Conservation (phyloP, 2,113 vertebrate genomes). For the Ptychochromis oligacanthus region DNA sequence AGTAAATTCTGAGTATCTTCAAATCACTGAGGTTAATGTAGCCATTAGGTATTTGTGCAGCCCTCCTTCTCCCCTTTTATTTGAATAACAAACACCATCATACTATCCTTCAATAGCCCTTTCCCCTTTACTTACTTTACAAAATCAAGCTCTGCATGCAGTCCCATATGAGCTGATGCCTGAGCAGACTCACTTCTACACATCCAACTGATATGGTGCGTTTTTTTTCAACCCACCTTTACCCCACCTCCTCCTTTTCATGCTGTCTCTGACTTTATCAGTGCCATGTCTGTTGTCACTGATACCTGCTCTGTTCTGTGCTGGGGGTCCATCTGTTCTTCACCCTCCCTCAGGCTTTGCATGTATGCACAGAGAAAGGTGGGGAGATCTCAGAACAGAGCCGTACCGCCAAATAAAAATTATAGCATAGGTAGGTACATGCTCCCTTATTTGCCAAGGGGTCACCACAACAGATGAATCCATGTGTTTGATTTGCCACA, state of each 20-base stretch:
- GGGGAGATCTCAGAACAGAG: too few species aligned
- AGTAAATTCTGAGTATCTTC: slow-evolving; percentile 61
- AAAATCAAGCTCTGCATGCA: too few species aligned
- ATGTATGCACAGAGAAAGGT: too few species aligned
- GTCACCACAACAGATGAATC: background rate
- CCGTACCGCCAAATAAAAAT: too few species aligned
- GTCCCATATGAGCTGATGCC: background rate
- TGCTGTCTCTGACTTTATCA: background rate
- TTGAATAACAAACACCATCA: too few species aligned
- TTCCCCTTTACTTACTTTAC: background rate
- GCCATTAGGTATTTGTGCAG: too few species aligned
- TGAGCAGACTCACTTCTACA: background rate
- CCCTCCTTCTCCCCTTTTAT: too few species aligned
- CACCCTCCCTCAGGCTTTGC: too few species aligned
- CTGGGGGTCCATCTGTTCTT: too few species aligned
- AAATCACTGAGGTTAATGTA: background rate
- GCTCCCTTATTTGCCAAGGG: background rate
- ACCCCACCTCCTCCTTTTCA: background rate
- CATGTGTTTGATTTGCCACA: background rate
- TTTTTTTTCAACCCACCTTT: background rate
- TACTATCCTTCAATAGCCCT: background rate
- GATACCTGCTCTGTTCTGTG: too few species aligned
- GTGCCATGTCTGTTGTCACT: too few species aligned
- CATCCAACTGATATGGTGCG: too few species aligned
- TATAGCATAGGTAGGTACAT: background rate